Base-by-base conservation (phyloP, 1,140 invertebrate species). In the Paramacrobiotus metropolitanus region DNA sequence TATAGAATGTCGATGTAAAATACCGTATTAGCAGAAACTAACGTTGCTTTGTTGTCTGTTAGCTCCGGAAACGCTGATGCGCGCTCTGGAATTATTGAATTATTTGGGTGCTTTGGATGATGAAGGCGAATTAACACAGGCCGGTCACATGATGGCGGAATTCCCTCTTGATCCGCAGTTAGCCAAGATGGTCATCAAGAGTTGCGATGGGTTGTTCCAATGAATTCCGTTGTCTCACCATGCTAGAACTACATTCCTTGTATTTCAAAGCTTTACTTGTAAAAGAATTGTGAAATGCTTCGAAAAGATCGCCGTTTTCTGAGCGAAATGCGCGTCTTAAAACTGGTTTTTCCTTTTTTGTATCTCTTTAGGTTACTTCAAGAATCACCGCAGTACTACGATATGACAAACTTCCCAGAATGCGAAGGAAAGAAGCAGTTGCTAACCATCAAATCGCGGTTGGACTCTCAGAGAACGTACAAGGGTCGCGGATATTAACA, bases 51-150 rank as follows among this genome's bases (percentile, higher is more conserved):
- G 66, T 62, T 60, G 31, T 59, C 65, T 68, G 67, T 44, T 66
- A 76, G 95, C 95, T n/a, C 95, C 95, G 0, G 94, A 99, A 79
- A 98, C 95, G 0, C 75, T 99, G n/a, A 99, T 99, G 94, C 76
- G 94, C 71, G 94, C 95, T 1, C 72, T 99, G 61, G 95, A 99
- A 77, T 76, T 98, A 60, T 77, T 99, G 9, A 98, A 99, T 76
- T 99, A 99, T 73, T 76, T 99, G 60, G 89, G 87, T 2, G 90
- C 89, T 0, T 77, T 96, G 21, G 93, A 99, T 68, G 95, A 98
- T 73, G 91, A 96, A 73, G 76, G 91, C 59, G 92, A 94, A 72
- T 74, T 95, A 55, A 95, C 91, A 0, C 87, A 94, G 71, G 75
- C 93, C 40, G 91, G 91, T n/a, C 89, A 91, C 0, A 85, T 99